A percentile compares a stretch with the other conserved stretches of the same genome.
Conservation (phyloP, 2,888 invertebrate species). For the Aleiodes alternator region DNA sequence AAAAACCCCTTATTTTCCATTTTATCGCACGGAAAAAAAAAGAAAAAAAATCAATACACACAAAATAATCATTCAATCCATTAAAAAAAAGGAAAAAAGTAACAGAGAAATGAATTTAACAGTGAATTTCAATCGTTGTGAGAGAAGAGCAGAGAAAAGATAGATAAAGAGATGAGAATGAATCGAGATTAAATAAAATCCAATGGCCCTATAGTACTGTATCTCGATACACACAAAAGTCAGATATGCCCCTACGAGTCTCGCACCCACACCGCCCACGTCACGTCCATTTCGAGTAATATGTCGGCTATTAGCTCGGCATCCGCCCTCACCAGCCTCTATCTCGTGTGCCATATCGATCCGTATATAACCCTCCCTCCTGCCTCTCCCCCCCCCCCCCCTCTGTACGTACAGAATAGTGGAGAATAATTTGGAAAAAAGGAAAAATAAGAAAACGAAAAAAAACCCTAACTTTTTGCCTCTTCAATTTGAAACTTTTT, state of each 20-base stretch:
- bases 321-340: conserved; percentile 56
- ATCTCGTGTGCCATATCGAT: conserved; percentile 56
- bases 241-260: conserved; percentile 52
- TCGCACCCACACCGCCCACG: conserved; percentile 43
- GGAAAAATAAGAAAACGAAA: background rate
- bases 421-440: too few relatives aligned
- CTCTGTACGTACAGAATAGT: conserved; percentile 10
- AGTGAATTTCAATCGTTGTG: conserved; percentile 9
- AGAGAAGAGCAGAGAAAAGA: background rate
- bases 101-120: background rate
- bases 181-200: conserved; percentile 26
- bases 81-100: conserved; percentile 13
- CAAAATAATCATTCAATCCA: conserved; percentile 29
- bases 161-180: conserved; percentile 9
- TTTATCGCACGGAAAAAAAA: too few relatives aligned
- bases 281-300: conserved; percentile 62
- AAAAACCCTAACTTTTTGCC: conserved; percentile 1
- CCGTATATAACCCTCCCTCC: conserved; percentile 53
- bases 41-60: too few relatives aligned
- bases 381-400: conserved; percentile 39
- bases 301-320: conserved; percentile 63
- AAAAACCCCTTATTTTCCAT: too few relatives aligned
- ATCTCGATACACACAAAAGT: conserved; percentile 50
- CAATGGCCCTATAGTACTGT: conserved; percentile 23
- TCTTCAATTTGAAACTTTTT: too few relatives aligned